Evolutionary conservation across 2,797 vertebrate species (phyloP).

Genomic region (Champsocephalus esox): DNA sequence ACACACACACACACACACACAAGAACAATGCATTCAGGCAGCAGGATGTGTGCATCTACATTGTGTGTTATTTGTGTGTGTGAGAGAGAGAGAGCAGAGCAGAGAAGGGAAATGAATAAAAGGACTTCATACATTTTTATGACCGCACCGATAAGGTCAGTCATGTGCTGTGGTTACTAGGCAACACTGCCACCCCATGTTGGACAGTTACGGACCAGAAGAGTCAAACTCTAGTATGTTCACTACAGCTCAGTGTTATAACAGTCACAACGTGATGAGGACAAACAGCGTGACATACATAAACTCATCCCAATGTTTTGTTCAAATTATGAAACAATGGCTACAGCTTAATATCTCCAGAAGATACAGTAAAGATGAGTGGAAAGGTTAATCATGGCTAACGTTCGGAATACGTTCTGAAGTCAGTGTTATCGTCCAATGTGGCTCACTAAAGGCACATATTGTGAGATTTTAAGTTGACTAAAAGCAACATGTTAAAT

Average conservation of each 20-base stretch:
- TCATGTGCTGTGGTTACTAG: conserved; percentile 86
- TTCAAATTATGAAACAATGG: not conserved
- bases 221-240: conserved; percentile 78
- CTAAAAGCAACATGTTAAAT: too few species aligned
- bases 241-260: conserved; percentile 44
- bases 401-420: not conserved
- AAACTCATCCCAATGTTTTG: not conserved
- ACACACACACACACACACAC: not conserved
- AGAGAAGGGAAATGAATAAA: conserved; percentile 77
- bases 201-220: conserved; percentile 78
- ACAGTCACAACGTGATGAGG: conserved; percentile 2
- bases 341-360: conserved; percentile 2
- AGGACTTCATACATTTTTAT: conserved; percentile 88
- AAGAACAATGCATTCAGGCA: conserved; percentile 27
- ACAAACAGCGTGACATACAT: not conserved
- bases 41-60: conserved; percentile 25
- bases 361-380: not conserved
- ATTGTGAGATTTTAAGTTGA: not conserved
- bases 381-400: not conserved
- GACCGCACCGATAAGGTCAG: conserved; percentile 85
- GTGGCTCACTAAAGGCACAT: not conserved
- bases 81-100: conserved; percentile 8
- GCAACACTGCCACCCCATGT: conserved; percentile 83
- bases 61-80: not conserved
- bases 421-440: not conserved